Conservation (phyloP, 1,140 invertebrate species). For the Eurosta solidaginis region DNA sequence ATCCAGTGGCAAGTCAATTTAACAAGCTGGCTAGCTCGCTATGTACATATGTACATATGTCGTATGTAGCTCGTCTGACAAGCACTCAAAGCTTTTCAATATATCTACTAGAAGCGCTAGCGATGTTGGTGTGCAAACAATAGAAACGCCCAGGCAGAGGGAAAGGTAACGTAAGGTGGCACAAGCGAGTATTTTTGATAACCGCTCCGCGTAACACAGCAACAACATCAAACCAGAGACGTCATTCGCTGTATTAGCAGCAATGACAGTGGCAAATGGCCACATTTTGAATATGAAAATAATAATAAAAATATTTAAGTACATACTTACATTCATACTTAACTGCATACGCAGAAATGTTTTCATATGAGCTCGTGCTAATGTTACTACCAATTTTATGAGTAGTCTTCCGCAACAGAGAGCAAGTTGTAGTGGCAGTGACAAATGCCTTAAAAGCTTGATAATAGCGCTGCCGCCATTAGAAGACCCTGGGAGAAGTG, state of each 20-base stretch:
- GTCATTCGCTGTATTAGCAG: not conserved
- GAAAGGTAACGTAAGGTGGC: not conserved
- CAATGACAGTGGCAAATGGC: constrained; percentile 15
- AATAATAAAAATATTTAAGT: not conserved
- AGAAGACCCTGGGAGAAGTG: constrained; percentile 11
- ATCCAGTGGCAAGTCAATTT: constrained; percentile 23
- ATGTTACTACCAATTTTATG: not conserved
- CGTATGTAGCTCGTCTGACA: not conserved
- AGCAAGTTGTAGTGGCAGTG: constrained; percentile 1
- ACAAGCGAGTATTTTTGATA: constrained; percentile 17
- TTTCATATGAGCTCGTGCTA: too few species aligned
- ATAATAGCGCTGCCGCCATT: not conserved
- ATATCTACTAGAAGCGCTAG: not conserved
- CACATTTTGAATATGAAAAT: not conserved
- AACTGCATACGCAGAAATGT: too few species aligned
- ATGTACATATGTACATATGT: not conserved
- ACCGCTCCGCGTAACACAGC: constrained; percentile 1
- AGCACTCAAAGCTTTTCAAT: not conserved
- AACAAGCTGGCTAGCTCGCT: not conserved
- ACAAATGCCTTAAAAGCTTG: not conserved
- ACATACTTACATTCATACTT: not conserved
- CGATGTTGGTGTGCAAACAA: not conserved
- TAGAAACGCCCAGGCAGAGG: too few species aligned
- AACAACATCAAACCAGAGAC: not conserved
- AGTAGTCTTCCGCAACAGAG: not conserved